Conservation (phyloP, 2,113 vertebrate species). For the Dicerorhinus sumatrensis region DNA sequence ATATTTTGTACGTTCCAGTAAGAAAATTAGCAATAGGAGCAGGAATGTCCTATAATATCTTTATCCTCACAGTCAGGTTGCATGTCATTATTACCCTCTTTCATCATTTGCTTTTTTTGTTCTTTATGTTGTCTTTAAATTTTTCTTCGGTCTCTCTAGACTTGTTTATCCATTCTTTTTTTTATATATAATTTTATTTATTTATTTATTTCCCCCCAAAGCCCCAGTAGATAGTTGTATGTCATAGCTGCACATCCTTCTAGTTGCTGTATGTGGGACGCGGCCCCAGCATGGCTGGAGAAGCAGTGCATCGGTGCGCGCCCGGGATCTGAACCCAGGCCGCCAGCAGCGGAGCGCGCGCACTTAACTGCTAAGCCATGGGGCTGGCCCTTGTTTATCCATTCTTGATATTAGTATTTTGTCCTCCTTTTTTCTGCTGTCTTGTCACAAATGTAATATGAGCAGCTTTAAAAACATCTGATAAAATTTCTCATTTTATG, state of each 20-base stretch:
- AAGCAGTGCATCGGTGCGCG: too few relatives aligned
- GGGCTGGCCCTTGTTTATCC: background rate
- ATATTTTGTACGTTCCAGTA: background rate
- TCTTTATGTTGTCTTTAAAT: background rate
- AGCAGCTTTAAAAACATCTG: slow-evolving; percentile 31
- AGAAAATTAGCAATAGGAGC: background rate
- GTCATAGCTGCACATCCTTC: too few relatives aligned
- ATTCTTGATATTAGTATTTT: slow-evolving; percentile 23
- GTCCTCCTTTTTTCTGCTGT: background rate
- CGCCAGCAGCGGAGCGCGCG: too few relatives aligned
- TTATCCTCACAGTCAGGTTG: background rate
- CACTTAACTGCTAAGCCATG: background rate
- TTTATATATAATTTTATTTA: too few relatives aligned
- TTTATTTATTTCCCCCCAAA: too few relatives aligned
- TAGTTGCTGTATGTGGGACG: too few relatives aligned
- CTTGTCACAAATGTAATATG: background rate
- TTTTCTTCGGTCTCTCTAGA: background rate
- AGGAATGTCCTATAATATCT: background rate
- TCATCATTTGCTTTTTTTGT: background rate
- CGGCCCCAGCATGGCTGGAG: too few relatives aligned
- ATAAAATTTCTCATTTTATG: slow-evolving; percentile 8
- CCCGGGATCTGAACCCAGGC: too few relatives aligned
- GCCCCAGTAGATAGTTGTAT: too few relatives aligned
- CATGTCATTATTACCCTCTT: background rate
- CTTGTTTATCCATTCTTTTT: background rate